Evolutionary conservation across 2,113 vertebrate genomes (phyloP).

Genomic region (Vulpes vulpes): DNA sequence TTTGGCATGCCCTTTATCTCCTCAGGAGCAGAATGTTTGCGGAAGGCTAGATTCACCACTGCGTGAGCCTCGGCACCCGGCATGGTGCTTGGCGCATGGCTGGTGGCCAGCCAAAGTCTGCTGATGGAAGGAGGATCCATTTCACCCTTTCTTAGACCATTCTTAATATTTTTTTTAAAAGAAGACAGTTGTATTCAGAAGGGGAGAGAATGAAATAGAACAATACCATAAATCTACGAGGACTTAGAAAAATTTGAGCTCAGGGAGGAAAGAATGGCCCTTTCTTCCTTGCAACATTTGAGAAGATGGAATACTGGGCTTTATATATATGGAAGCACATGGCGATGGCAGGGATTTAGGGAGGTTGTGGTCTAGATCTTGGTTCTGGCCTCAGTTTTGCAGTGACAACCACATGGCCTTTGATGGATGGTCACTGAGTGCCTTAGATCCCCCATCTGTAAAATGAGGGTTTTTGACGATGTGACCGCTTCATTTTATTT

Average conservation of each 20-base stretch:
- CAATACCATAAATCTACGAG: background rate
- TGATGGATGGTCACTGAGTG: background rate
- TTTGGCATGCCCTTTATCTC: background rate
- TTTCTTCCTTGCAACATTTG: background rate
- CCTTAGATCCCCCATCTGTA: background rate
- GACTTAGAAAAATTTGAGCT: background rate
- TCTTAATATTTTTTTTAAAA: background rate
- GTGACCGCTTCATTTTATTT: background rate
- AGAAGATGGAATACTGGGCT: background rate
- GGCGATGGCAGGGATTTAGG: background rate
- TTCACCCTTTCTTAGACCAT: background rate
- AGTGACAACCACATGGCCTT: background rate
- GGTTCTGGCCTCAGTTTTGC: background rate
- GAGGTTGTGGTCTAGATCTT: background rate
- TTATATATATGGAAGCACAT: background rate
- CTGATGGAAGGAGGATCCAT: background rate
- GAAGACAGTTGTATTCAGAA: background rate
- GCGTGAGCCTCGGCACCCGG: too few species aligned
- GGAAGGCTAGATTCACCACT: background rate
- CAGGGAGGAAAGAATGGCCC: background rate
- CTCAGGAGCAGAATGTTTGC: too few species aligned
- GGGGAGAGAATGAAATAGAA: background rate
- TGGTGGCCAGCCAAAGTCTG: background rate
- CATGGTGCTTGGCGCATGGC: background rate
- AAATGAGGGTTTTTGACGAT: background rate